Conservation (phyloP, 2,797 vertebrate species). For the Cyclopterus lumpus region DNA sequence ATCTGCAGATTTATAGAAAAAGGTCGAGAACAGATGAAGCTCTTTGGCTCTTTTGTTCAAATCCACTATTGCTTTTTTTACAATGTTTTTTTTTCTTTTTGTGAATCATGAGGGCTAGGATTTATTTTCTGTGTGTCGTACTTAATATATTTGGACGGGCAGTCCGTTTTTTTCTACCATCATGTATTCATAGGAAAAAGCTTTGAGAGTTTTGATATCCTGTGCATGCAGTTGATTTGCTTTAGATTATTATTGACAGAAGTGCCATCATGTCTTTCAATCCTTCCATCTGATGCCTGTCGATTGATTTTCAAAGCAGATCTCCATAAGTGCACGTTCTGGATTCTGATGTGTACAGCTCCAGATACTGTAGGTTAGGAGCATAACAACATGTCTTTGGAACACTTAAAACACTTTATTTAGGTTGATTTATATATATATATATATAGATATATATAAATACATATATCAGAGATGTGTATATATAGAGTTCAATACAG, state of each 20-base stretch:
- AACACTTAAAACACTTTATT: constrained; percentile 31
- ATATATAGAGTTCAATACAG: constrained; percentile 53
- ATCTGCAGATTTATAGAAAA: constrained; percentile 6
- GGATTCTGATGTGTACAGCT: constrained; percentile 30
- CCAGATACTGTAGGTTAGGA: constrained; percentile 15
- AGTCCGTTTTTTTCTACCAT: constrained; percentile 27
- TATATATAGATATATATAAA: constrained; percentile 50
- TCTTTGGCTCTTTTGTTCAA: constrained; percentile 25
- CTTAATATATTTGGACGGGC: constrained; percentile 38
- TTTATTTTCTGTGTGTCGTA: constrained; percentile 28
- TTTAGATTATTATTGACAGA: constrained; percentile 58
- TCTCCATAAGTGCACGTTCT: constrained; percentile 13
- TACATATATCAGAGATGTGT: constrained; percentile 49
- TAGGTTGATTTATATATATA: constrained; percentile 39
- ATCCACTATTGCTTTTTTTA: constrained; percentile 36
- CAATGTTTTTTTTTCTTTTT: constrained; percentile 7
- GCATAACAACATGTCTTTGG: constrained; percentile 22
- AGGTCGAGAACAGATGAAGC: constrained; percentile 28
- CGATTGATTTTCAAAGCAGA: constrained; percentile 14
- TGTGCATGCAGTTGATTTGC: constrained; percentile 55
- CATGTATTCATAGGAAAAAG: constrained; percentile 42
- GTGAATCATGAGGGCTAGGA: constrained; percentile 19
- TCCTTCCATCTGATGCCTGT: constrained; percentile 18
- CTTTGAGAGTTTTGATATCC: constrained; percentile 50
- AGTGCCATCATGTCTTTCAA: constrained; percentile 47